phyloP scores from a whole-genome alignment of 2,888 invertebrate species.

The Selenia dentaria region DNA sequence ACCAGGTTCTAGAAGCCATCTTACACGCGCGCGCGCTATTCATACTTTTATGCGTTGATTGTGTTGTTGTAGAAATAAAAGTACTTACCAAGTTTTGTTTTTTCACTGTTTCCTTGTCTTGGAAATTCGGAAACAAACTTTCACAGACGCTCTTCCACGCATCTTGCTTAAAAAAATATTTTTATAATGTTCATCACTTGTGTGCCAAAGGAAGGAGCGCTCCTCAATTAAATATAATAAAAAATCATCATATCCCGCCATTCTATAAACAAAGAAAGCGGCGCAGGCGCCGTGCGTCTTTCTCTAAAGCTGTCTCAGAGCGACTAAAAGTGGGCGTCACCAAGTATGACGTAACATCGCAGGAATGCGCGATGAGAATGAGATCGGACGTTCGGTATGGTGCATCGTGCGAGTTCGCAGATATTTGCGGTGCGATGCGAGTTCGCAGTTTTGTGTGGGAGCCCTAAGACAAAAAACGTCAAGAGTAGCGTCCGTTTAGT shows the following conservation, averaged over 20 bases:
- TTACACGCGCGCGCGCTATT: too few relatives aligned
- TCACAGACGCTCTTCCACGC: conserved; percentile 13
- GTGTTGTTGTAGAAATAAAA: too few relatives aligned
- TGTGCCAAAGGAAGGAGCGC: conserved; percentile 12
- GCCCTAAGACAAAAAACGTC: background rate
- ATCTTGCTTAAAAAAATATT: conserved; percentile 11
- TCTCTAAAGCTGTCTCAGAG: conserved; percentile 9
- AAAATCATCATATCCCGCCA: conserved; percentile 10
- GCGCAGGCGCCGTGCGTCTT: conserved; percentile 4
- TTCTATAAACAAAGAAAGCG: background rate
- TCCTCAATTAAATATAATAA: conserved; percentile 12
- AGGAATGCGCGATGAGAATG: conserved; percentile 2
- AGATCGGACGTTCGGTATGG: conserved; percentile 3
- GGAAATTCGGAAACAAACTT: conserved; percentile 17
- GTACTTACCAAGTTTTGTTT: conserved; percentile 13
- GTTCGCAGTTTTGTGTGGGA: conserved; percentile 13
- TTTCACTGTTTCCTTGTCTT: conserved; percentile 16
- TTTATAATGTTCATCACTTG: conserved; percentile 12
- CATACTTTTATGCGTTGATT: too few relatives aligned
- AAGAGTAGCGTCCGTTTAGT: too few relatives aligned
- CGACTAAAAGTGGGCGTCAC: background rate
- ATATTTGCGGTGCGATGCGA: conserved; percentile 14
- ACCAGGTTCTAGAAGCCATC: too few relatives aligned
- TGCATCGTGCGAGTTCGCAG: conserved; percentile 13
- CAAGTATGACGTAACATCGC: conserved; percentile 2